Conservation (phyloP, 2,888 invertebrate genomes). For the Ischnus inquisitorius region DNA sequence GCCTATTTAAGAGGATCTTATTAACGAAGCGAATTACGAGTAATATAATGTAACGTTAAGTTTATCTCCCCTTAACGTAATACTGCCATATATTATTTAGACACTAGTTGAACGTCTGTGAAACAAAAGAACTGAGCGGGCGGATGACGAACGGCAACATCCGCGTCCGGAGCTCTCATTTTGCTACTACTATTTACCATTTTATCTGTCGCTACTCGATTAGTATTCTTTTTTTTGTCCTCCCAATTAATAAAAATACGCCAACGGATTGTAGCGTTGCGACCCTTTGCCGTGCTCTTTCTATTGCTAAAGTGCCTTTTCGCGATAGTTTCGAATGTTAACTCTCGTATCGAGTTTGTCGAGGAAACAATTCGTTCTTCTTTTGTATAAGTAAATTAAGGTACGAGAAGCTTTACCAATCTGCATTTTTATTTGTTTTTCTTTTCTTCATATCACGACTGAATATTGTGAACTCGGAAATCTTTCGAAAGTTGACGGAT, state of each 20-base stretch:
- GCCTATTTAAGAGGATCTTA: conserved; percentile 59
- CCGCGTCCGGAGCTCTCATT: conserved; percentile 50
- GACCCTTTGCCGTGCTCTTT: conserved; percentile 62
- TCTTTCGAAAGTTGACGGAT: conserved; percentile 19
- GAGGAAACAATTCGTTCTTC: not conserved
- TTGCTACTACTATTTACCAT: conserved; percentile 64
- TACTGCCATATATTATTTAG: conserved; percentile 83
- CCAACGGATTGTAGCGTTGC: conserved; percentile 58
- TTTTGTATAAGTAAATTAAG: not conserved
- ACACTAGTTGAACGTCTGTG: conserved; percentile 68
- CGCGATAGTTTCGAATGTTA: conserved; percentile 52
- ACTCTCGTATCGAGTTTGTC: conserved; percentile 46
- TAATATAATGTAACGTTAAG: conserved; percentile 67
- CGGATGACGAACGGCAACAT: conserved; percentile 49
- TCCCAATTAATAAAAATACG: conserved; percentile 48
- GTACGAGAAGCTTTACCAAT: conserved; percentile 37
- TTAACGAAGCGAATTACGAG: conserved; percentile 61
- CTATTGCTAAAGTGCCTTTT: conserved; percentile 72
- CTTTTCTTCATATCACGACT: conserved; percentile 30
- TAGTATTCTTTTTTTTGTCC: conserved; percentile 65
- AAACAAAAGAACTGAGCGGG: conserved; percentile 30
- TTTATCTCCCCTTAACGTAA: conserved; percentile 65
- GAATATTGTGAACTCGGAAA: conserved; percentile 21
- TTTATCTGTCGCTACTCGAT: conserved; percentile 63
- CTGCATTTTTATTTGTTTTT: conserved; percentile 44